Conservation (phyloP, 1,140 invertebrate species). For the Sinella curviseta region DNA sequence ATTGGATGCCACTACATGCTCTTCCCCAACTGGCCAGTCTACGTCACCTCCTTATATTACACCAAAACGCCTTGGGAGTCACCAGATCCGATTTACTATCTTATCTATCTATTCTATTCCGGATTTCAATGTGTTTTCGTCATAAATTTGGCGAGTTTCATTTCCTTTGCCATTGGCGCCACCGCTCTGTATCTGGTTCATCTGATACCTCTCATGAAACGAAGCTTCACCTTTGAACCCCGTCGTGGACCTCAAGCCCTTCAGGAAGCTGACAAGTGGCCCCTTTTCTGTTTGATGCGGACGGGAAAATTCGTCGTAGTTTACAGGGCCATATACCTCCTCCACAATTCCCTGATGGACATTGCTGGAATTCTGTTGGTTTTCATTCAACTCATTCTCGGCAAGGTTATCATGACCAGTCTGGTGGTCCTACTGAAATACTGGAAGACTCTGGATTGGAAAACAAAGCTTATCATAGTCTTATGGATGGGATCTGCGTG, state of each 20-base stretch:
- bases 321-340: background rate
- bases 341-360: background rate
- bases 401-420: background rate
- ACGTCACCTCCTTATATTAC: background rate
- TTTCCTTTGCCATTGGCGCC: background rate
- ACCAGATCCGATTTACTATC: background rate
- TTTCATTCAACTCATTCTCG: background rate
- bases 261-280: background rate
- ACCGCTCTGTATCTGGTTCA: background rate
- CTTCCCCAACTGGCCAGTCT: background rate
- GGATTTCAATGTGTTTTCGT: background rate
- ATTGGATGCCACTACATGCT: background rate
- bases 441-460: background rate
- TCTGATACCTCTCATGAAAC: background rate
- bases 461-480: background rate
- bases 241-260: too few relatives aligned
- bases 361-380: background rate
- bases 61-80: background rate
- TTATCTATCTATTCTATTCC: background rate
- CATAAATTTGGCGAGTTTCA: background rate
- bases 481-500: background rate
- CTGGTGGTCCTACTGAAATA: background rate
- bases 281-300: background rate
- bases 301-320: background rate
- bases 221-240: background rate